These are phyloP conservation scores for Atherinomorus stipes DNA, from an alignment of 2,113 vertebrate species.

Conservation along the genomic window DNA sequence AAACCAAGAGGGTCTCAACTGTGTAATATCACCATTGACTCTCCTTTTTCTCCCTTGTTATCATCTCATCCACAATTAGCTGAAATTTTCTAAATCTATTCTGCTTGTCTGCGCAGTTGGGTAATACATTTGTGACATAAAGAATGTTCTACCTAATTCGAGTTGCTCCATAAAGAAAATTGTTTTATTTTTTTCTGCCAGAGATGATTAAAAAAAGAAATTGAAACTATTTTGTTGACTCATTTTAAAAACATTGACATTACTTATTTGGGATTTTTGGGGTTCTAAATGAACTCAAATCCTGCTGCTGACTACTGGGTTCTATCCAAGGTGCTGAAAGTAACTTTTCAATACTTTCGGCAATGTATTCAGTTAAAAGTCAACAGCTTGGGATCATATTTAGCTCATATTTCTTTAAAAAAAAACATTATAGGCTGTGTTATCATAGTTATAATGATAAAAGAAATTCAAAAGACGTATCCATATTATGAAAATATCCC, in stretches of 20 bases:
- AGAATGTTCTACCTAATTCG: too few relatives aligned
- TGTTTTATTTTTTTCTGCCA: too few relatives aligned
- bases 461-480: neutral
- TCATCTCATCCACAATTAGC: too few relatives aligned
- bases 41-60: neutral
- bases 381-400: neutral
- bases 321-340: conserved; percentile 76
- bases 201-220: too few relatives aligned
- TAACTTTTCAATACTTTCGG: neutral
- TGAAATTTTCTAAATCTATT: too few relatives aligned
- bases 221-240: neutral
- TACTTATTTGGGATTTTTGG: neutral
- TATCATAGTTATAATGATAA: neutral
- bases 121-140: too few relatives aligned
- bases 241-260: neutral
- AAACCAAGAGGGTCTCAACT: neutral
- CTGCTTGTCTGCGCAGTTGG: too few relatives aligned
- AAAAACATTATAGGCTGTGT: conserved; percentile 5
- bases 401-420: neutral
- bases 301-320: conserved; percentile 18
- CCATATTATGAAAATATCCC: neutral
- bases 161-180: too few relatives aligned
- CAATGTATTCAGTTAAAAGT: neutral
- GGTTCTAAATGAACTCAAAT: neutral
- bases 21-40: neutral